Evolutionary conservation across 2,113 vertebrate species (phyloP).

Genomic region (Burhinus bistriatus): DNA sequence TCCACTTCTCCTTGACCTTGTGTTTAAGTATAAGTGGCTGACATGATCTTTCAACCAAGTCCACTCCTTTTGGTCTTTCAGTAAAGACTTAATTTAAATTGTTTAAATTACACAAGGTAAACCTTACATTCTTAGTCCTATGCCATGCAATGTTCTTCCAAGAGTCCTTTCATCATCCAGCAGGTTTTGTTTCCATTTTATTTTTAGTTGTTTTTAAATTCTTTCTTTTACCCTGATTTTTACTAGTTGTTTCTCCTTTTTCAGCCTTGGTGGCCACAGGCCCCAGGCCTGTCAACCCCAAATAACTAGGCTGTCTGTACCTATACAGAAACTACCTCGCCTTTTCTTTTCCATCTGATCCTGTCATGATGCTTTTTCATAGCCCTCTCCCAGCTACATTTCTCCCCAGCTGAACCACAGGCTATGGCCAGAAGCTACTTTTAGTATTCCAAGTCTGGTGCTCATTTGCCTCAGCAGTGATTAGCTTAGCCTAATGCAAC

Average conservation of each 20-base stretch:
- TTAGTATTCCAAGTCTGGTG: not conserved
- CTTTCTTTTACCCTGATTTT: not conserved
- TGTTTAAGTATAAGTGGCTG: not conserved
- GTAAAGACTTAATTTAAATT: not conserved
- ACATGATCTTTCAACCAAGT: not conserved
- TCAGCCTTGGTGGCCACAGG: not conserved
- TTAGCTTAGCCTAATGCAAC: slow-evolving; percentile 2
- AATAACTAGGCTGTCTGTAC: not conserved
- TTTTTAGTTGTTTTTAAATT: not conserved
- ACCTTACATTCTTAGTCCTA: not conserved
- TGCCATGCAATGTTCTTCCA: not conserved
- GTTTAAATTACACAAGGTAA: not conserved
- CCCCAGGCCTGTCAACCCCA: not conserved
- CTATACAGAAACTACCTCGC: not conserved
- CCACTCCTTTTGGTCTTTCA: not conserved
- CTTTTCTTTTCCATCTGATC: not conserved
- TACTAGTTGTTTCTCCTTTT: not conserved
- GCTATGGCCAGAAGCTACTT: not conserved
- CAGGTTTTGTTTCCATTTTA: not conserved
- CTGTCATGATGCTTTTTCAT: not conserved
- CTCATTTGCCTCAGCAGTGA: not conserved
- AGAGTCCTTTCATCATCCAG: not conserved
- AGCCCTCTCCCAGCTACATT: not conserved
- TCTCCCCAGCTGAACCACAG: not conserved
- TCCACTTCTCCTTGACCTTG: not conserved